Percentiles rank a stretch among this genome's conserved stretches.
phyloP scores from a whole-genome alignment of 2,888 invertebrate species.

The Dolomedes plantarius region DNA sequence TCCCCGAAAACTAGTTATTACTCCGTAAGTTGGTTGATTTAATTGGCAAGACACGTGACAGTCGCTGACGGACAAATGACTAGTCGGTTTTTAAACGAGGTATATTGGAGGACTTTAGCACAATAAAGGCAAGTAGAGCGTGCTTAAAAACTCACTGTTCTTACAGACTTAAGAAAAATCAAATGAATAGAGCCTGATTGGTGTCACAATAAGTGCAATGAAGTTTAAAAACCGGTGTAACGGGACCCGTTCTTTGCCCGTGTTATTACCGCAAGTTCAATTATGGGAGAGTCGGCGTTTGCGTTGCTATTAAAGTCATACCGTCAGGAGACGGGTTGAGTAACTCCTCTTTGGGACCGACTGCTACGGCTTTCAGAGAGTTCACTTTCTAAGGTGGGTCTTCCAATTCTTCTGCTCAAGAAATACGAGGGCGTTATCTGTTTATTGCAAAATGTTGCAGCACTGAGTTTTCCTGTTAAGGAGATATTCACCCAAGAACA shows the following conservation, averaged over 20 bases:
- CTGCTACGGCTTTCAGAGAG: constrained; percentile 3
- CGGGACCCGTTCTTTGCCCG: constrained; percentile 44
- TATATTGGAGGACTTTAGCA: not conserved
- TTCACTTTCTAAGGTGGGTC: not conserved
- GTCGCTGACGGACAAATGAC: too few species aligned
- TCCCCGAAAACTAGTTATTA: too few species aligned
- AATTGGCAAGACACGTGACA: too few species aligned
- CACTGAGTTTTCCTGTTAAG: not conserved
- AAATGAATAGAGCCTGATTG: constrained; percentile 29
- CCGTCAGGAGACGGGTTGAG: constrained; percentile 42
- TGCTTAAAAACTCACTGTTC: not conserved
- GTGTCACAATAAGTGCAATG: constrained; percentile 45
- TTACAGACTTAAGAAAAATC: not conserved
- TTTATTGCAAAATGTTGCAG: not conserved
- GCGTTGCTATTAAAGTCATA: constrained; percentile 3
- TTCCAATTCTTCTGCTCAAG: not conserved
- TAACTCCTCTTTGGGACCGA: constrained; percentile 14
- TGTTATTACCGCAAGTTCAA: constrained; percentile 33
- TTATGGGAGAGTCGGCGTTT: constrained; percentile 47
- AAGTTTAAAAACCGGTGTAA: constrained; percentile 65
- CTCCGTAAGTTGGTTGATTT: too few species aligned
- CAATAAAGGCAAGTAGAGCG: not conserved
- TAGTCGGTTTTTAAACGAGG: too few species aligned
- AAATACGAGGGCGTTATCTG: constrained; percentile 14
- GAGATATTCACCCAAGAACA: not conserved